Evolutionary conservation across 2,888 invertebrate genomes (phyloP), one percentile per base, ranked within the genome.

Genomic region (Arctia plantaginis): DNA sequence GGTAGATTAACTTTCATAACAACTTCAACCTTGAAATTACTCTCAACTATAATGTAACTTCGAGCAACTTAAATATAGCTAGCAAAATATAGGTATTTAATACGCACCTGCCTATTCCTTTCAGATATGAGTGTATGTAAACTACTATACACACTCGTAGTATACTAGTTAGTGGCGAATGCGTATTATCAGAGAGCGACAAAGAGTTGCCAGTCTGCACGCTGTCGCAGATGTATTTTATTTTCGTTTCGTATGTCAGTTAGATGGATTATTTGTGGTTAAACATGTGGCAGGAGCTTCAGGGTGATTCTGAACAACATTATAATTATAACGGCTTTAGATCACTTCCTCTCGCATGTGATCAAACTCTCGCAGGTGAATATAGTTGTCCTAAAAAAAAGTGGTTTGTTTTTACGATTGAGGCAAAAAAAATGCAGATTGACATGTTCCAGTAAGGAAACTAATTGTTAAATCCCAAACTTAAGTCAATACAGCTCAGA

Each of bases 181-280:
- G 15, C 6, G 15, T 30, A 12, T 18, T 27, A 15, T 8, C 30
- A 30, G 62, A n/a, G 15, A 69, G 41, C 70, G 15, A 71, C 71
- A 68, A 51, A 68, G 33, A 75, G 75, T 75, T 59, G 68, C 69
- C 66, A 4, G 72, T 75, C 75, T 66, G 59, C 12, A 7, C 0
- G 12, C 10, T 6, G 20, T 18, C 33, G 8, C 15, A 74, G 8
- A 51, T 39, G 27, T 47, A 72, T 59, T 68, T 75, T 75, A 72
- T 75, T 72, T 72, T 69, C 8, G 68, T 68, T 62, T 44, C 69
- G n/a, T 65, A 71, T 71, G 75, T 55, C 75, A 69, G 74, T 71
- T 47, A 39, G 71, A 72, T 44, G 64, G 65, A 72, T 69, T 75
- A 75, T 71, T 71, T 74, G 55, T 72, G 69, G 75, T 72, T 69